Percentiles rank a stretch among this genome's conserved stretches.
phyloP scores from a whole-genome alignment of 2,797 vertebrate species.

The Sardinella longiceps region DNA sequence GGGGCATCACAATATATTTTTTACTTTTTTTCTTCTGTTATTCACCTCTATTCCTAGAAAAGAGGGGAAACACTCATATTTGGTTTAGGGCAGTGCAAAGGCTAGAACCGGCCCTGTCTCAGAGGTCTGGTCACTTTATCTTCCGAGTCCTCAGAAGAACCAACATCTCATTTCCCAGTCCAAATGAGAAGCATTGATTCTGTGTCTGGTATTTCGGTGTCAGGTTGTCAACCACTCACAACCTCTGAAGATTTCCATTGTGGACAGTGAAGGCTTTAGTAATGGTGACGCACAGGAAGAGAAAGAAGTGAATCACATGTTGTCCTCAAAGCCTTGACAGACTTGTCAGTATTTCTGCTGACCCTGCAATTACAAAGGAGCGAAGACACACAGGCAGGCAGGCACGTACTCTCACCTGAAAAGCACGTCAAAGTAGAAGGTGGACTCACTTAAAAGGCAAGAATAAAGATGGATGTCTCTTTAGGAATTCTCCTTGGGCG shows the following conservation, averaged over 20 bases:
- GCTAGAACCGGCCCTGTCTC: no score
- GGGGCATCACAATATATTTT: no score
- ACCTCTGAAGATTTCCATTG: background rate
- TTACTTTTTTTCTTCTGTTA: no score
- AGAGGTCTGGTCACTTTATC: no score
- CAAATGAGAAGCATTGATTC: background rate
- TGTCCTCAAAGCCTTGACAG: background rate
- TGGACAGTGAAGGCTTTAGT: background rate
- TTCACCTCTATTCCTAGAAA: no score
- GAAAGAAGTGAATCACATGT: background rate
- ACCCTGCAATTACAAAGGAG: constrained; percentile 19
- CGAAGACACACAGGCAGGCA: background rate
- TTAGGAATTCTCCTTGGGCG: constrained; percentile 2
- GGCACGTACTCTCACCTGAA: constrained; percentile 6
- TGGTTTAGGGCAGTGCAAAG: no score
- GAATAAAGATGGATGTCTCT: constrained; percentile 21
- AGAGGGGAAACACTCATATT: no score
- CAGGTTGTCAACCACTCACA: background rate
- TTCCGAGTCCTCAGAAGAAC: background rate
- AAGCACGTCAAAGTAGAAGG: background rate
- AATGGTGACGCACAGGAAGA: background rate
- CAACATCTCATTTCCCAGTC: background rate
- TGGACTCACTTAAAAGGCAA: background rate
- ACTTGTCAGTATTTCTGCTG: background rate
- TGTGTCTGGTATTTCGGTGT: background rate